A percentile compares a stretch with the other conserved stretches of the same genome.
These are phyloP conservation scores for Belonocnema kinseyi DNA, from an alignment of 1,140 invertebrate species.

Conservation along the genomic window DNA sequence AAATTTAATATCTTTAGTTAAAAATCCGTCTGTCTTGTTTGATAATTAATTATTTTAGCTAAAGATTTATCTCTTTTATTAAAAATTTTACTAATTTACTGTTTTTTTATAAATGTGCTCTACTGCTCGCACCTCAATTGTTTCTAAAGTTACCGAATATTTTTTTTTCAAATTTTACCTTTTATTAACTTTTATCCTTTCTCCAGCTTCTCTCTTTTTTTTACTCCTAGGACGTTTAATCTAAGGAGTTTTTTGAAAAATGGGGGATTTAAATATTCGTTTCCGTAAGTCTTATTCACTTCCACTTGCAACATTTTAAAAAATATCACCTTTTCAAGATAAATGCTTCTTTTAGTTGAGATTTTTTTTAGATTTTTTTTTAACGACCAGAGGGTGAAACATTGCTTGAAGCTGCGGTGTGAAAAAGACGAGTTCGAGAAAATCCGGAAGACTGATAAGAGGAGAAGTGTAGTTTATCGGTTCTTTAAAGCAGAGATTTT, in stretches of 20 bases:
- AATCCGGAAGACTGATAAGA: conserved; percentile 28
- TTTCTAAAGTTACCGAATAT: no score
- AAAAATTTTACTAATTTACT: no score
- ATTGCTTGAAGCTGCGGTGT: conserved; percentile 1
- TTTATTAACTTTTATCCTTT: no score
- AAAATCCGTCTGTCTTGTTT: no score
- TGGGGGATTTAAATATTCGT: background rate
- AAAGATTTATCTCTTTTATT: no score
- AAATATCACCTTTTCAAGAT: conserved; percentile 26
- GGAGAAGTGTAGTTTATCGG: conserved; percentile 19
- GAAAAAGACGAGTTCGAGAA: conserved; percentile 17
- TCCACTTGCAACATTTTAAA: background rate
- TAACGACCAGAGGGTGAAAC: conserved; percentile 1
- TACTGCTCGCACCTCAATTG: no score
- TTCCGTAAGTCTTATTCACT: background rate
- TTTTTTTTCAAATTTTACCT: no score
- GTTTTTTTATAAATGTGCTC: no score
- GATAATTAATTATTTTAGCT: no score
- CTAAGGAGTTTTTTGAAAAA: background rate
- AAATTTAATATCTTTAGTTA: no score
- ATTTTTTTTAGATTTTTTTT: background rate
- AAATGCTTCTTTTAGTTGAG: conserved; percentile 19
- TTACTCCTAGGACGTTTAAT: background rate
- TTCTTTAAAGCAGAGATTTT: conserved; percentile 13
- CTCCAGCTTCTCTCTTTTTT: background rate